Base-by-base conservation (phyloP, 2,888 invertebrate species). In the Aphidius colemani region DNA sequence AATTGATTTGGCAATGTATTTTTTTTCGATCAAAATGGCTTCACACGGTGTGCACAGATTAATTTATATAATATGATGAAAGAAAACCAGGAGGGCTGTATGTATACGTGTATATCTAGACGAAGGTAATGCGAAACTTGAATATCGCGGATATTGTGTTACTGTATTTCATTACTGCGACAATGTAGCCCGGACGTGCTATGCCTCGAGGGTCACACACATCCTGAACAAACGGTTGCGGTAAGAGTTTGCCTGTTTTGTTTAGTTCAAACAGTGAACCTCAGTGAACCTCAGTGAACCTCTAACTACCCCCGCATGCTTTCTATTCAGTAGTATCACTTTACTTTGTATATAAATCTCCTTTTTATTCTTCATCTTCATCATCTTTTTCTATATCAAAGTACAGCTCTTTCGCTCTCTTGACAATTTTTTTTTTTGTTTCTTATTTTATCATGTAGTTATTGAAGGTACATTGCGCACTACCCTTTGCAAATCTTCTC, bases 101-200 rank as follows among this genome's bases (percentile, higher is more conserved):
- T 44, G 18, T 30, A 30, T 0, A 30, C n/a, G n/a, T n/a, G n/a
- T 18, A 13, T 13, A 13, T 2, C 39, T 50, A 49, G 45, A 64
- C 61, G 63, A 58, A 43, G 71, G 77, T 75, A 78, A 79, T 67
- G 70, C 64, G 72, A 79, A 73, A 78, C 78, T 72, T 69, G 74
- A 73, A 75, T 75, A 76, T 76, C 74, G 72, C 72, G 75, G 75
- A 78, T 78, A 78, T 79, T 76, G 76, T 75, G 77, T 80, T 80
- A 79, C 79, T 77, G 75, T 79, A 77, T 80, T 79, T 79, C 77
- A 78, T 79, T 79, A 79, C 79, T 72, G 69, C 67, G 41, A 43
- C 55, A 64, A 66, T 59, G 60, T 45, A 59, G 58, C 65, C 57
- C 66, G 65, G 66, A 66, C 63, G 63, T 51, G 63, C 62, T 53